These are phyloP conservation scores for Paedocypris micromegethes DNA, from an alignment of 2,797 vertebrate genomes.

Conservation along the genomic window DNA sequence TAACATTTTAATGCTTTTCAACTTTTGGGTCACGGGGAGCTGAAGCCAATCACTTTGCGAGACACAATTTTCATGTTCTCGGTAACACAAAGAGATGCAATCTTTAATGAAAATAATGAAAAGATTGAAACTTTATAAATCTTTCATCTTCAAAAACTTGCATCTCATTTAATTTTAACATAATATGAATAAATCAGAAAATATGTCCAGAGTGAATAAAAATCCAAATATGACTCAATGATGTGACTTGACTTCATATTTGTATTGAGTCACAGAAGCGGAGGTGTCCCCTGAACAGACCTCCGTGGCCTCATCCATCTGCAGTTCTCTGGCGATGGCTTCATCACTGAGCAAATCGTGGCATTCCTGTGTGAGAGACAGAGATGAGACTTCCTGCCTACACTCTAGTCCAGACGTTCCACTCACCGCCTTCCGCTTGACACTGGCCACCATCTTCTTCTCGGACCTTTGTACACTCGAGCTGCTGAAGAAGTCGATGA, in stretches of 20 bases:
- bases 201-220: too few relatives aligned
- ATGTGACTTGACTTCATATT: background rate
- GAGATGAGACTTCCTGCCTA: background rate
- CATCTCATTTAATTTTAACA: too few relatives aligned
- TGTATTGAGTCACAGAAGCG: background rate
- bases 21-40: too few relatives aligned
- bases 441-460: constrained; percentile 87
- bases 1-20: too few relatives aligned
- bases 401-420: background rate
- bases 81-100: too few relatives aligned
- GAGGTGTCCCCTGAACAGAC: constrained; percentile 56
- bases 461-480: constrained; percentile 77
- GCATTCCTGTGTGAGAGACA: constrained; percentile 58
- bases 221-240: background rate
- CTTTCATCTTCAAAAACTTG: too few relatives aligned
- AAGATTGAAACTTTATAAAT: too few relatives aligned
- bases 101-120: too few relatives aligned
- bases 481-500: constrained; percentile 83
- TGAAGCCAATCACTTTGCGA: too few relatives aligned
- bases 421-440: constrained; percentile 87
- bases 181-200: too few relatives aligned
- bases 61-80: too few relatives aligned
- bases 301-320: constrained; percentile 86
- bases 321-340: constrained; percentile 81
- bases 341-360: constrained; percentile 76